These are phyloP conservation scores for Caranx ignobilis DNA, from an alignment of 2,113 vertebrate genomes.

Conservation along the genomic window DNA sequence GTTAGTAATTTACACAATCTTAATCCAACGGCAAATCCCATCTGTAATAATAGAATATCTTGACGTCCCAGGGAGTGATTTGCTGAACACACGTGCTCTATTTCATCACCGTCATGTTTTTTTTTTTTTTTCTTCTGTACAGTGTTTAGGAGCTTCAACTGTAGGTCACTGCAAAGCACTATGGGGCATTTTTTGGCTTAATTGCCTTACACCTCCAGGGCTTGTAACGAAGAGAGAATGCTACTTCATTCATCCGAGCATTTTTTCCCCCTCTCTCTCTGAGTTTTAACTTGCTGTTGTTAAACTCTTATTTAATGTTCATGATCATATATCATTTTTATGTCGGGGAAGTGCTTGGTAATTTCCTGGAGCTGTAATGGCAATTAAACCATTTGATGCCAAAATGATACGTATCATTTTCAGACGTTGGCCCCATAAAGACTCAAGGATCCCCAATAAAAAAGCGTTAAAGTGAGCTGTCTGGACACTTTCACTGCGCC, in stretches of 20 bases:
- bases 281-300: slow-evolving; percentile 31
- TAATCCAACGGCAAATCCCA: slow-evolving; percentile 59
- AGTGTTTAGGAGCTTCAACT: slow-evolving; percentile 3
- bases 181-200: slow-evolving; percentile 12
- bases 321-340: slow-evolving; percentile 60
- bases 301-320: slow-evolving; percentile 39
- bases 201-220: slow-evolving; percentile 19
- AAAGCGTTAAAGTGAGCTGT: slow-evolving; percentile 73
- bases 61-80: slow-evolving; percentile 31
- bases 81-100: slow-evolving; percentile 29
- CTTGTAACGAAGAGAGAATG: slow-evolving; percentile 27
- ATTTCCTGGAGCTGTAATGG: slow-evolving; percentile 43
- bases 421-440: slow-evolving; percentile 57
- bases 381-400: slow-evolving; percentile 65
- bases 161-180: slow-evolving; percentile 7
- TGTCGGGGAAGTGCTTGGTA: slow-evolving; percentile 45
- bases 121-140: background rate
- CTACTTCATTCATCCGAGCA: slow-evolving; percentile 17
- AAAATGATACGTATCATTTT: slow-evolving; percentile 72
- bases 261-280: slow-evolving; percentile 5
- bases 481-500: slow-evolving; percentile 69
- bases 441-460: slow-evolving; percentile 57
- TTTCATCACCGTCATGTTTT: slow-evolving; percentile 21
- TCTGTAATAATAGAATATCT: slow-evolving; percentile 59
- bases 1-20: slow-evolving; percentile 56